Conservation (phyloP, 2,888 invertebrate species). For the Nowickia ferox region DNA sequence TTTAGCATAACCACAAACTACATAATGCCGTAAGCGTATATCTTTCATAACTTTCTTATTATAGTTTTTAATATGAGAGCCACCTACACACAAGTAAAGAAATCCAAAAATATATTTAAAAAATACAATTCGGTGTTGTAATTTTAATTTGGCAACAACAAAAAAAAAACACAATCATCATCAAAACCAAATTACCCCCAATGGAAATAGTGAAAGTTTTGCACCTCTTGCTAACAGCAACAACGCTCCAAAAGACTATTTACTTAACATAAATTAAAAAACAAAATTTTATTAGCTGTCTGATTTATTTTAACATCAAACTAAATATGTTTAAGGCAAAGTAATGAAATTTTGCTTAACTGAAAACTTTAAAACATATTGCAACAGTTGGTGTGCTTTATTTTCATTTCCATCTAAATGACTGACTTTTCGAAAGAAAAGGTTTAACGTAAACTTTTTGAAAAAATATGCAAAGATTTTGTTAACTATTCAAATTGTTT, state of each 20-base stretch:
- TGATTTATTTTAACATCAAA: slow-evolving; percentile 57
- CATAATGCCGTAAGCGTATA: background rate
- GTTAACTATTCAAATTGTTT: slow-evolving; percentile 19
- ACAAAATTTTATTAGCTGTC: slow-evolving; percentile 55
- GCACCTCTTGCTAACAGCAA: slow-evolving; percentile 59
- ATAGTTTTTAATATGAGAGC: background rate
- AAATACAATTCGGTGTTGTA: background rate
- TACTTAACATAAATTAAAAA: background rate
- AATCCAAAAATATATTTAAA: slow-evolving; percentile 3
- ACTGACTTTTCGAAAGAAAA: slow-evolving; percentile 51
- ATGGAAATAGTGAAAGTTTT: slow-evolving; percentile 67
- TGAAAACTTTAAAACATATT: slow-evolving; percentile 12
- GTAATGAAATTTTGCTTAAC: slow-evolving; percentile 1
- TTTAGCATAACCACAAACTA: background rate
- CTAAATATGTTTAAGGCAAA: background rate
- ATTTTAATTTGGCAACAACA: slow-evolving; percentile 8
- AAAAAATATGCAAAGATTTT: slow-evolving; percentile 59
- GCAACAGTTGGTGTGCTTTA: slow-evolving; percentile 3
- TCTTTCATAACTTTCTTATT: slow-evolving; percentile 46
- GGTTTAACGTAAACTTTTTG: slow-evolving; percentile 35
- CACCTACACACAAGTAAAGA: slow-evolving; percentile 40
- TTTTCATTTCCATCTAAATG: slow-evolving; percentile 31
- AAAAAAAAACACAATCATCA: slow-evolving; percentile 36
- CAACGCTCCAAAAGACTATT: background rate
- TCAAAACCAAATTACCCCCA: slow-evolving; percentile 47